Evolutionary conservation across 1,140 invertebrate species (phyloP), one percentile per base, ranked within the genome.

Genomic region (Ooceraea biroi): DNA sequence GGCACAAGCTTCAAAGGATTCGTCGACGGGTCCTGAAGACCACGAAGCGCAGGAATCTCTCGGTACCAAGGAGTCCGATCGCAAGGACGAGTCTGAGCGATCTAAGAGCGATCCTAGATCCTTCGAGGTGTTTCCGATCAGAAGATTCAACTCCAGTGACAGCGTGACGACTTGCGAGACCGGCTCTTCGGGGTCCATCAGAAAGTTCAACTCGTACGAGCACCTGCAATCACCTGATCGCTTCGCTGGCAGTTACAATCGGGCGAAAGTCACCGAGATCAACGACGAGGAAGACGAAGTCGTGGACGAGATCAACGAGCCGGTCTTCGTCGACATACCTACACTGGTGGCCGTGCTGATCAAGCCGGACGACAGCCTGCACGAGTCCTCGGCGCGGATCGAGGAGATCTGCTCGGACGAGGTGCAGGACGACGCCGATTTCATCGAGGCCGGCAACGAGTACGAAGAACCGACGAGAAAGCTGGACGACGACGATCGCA

Each of bases 331-430:
- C 30, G 91, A 93, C 76, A 92, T 92, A 60, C 91, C 91, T 8
- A 93, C 92, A 0, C 48, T 93, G 19, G 92, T 93, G 5, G 91
- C 91, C 0, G 92, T 93, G 12, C 63, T 93, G 46, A 93, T 93
- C 72, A 92, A 92, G 27, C 91, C 92, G 0, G 91, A 93, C 30
- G 65, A 92, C 19, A 88, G 30, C 55, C 61, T 83, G 11, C 80
- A 88, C 27, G 73, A 66, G 3, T 61, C 82, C 3, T 74, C 86
- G 0, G 48, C 84, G 22, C 91, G 90, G 71, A 92, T 93, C 66
- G 92, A 93, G 63, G 92, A 92, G 58, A 91, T 93, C 11, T 90
- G 78, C 4, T 90, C 84, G 14, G 90, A 92, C 48, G 88, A 85
- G 46, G 82, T 85, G 10, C 83, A 68, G 2, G 91, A 89, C 46